These are phyloP conservation scores for Brachyhypopomus occidentalis DNA, from an alignment of 2,113 vertebrate species.

Conservation along the genomic window DNA sequence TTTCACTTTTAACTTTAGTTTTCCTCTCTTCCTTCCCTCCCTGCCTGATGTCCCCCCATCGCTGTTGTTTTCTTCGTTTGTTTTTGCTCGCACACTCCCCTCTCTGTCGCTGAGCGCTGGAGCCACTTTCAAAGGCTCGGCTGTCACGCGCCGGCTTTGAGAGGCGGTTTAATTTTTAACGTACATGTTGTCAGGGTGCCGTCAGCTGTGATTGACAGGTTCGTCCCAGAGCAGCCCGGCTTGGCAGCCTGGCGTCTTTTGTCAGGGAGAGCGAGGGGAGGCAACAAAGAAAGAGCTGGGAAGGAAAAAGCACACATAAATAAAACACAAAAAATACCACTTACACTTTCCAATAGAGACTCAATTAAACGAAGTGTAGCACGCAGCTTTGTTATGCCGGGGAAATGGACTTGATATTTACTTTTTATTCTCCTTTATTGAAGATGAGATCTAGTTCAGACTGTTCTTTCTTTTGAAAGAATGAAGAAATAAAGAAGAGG, in stretches of 20 bases:
- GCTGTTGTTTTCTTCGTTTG: slow-evolving; percentile 80
- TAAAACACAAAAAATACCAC: slow-evolving; percentile 78
- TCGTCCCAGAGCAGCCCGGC: slow-evolving; percentile 78
- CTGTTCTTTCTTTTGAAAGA: not conserved
- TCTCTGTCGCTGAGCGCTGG: slow-evolving; percentile 77
- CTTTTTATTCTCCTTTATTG: slow-evolving; percentile 33
- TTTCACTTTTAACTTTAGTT: slow-evolving; percentile 72
- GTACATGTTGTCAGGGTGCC: slow-evolving; percentile 81
- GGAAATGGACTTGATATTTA: slow-evolving; percentile 69
- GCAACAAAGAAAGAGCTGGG: slow-evolving; percentile 71
- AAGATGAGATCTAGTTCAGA: slow-evolving; percentile 26
- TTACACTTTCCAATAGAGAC: slow-evolving; percentile 77
- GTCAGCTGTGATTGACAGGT: slow-evolving; percentile 81
- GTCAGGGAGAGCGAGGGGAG: slow-evolving; percentile 77
- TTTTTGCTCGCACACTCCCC: slow-evolving; percentile 75
- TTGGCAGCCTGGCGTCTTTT: slow-evolving; percentile 81
- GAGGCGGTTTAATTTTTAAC: slow-evolving; percentile 82
- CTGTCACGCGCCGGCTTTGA: slow-evolving; percentile 79
- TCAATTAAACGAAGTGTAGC: slow-evolving; percentile 78
- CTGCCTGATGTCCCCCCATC: slow-evolving; percentile 59
- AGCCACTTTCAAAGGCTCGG: slow-evolving; percentile 80
- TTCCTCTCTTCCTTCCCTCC: slow-evolving; percentile 44
- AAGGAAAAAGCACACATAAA: slow-evolving; percentile 66
- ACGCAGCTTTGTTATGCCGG: slow-evolving; percentile 52
- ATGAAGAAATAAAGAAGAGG: not conserved